Evolutionary conservation across 2,113 vertebrate species (phyloP), one percentile per base, ranked within the genome.

Genomic region (Puma concolor): DNA sequence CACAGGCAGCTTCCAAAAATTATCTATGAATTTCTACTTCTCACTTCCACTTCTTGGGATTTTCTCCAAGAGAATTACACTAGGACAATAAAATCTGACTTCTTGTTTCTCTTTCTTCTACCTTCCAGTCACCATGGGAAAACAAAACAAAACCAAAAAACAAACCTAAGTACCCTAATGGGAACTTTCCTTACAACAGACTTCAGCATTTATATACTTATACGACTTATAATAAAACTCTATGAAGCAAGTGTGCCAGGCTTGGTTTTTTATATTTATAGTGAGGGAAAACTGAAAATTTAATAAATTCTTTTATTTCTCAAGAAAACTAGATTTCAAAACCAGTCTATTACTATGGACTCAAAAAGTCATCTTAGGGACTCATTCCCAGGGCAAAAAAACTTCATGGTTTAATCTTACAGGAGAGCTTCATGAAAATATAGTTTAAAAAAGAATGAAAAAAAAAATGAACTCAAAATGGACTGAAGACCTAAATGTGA

Each of bases 191-290:
- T 97, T 88, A 80, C 27, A 93, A 82, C 29, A 80, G 44, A 96
- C 1, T 86, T 29, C 27, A 82, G 27, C 14, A 64, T 83, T 91
- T 91, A 72, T 82, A 86, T 29, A 60, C 54, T 57, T 57, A 57
- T 21, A 84, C 33, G 41, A 88, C 66, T 96, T 94, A 36, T 25
- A 86, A 89, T 74, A 81, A 97, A 97, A 92, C 33, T n/a, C 44
- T 69, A 23, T 38, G 66, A 92, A 85, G 29, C 31, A 83, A 82
- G 29, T 93, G 21, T 44, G 4, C 25, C 77, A 91, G 11, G 10
- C 17, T 69, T 94, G 1, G 38, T 14, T 82, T 91, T 88, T 57
- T 10, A 74, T 44, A 71, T 77, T 67, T 29, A 74, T 36, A 57
- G 1, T 91, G 23, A 38, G 48, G 2, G 54, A 91, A 36, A 91